A percentile compares a stretch with the other conserved stretches of the same genome.
These are phyloP conservation scores for Rhopalosiphum padi DNA, from an alignment of 1,140 invertebrate species.

Conservation along the genomic window DNA sequence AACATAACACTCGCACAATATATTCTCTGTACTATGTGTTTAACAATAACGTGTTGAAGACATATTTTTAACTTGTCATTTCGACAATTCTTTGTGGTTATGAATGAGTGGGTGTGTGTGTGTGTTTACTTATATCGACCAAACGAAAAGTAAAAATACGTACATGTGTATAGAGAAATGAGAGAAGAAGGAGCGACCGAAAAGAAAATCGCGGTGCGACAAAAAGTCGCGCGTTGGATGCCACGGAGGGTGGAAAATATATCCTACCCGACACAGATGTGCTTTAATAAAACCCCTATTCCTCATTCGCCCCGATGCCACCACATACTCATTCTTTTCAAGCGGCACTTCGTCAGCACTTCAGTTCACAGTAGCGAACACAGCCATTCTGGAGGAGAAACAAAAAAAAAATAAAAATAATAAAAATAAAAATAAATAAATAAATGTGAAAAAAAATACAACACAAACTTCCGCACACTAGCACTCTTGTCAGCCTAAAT, in stretches of 20 bases:
- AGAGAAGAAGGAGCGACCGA: slow-evolving; percentile 18
- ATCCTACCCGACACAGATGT: slow-evolving; percentile 35
- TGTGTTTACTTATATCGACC: slow-evolving; percentile 35
- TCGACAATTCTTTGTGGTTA: not conserved
- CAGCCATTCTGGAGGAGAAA: slow-evolving; percentile 42
- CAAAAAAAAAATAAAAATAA: not conserved
- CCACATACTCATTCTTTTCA: slow-evolving; percentile 31
- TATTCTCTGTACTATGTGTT: not conserved
- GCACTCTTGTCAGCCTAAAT: slow-evolving; percentile 46
- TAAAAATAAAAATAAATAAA: slow-evolving; percentile 26
- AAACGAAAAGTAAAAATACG: slow-evolving; percentile 1
- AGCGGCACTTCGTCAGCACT: slow-evolving; percentile 55
- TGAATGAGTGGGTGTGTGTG: not conserved
- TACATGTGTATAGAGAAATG: too few relatives aligned
- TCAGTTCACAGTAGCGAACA: slow-evolving; percentile 16
- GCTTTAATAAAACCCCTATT: slow-evolving; percentile 48
- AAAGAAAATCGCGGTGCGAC: slow-evolving; percentile 17
- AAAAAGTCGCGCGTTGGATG: slow-evolving; percentile 21
- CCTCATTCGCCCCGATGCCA: not conserved
- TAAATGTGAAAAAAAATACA: not conserved
- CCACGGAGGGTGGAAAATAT: not conserved
- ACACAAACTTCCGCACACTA: slow-evolving; percentile 46
- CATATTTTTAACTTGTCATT: slow-evolving; percentile 16
- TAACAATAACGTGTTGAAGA: not conserved
- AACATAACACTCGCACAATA: not conserved